Conservation (phyloP, 2,888 invertebrate species). For the Pachymerium ferrugineum region DNA sequence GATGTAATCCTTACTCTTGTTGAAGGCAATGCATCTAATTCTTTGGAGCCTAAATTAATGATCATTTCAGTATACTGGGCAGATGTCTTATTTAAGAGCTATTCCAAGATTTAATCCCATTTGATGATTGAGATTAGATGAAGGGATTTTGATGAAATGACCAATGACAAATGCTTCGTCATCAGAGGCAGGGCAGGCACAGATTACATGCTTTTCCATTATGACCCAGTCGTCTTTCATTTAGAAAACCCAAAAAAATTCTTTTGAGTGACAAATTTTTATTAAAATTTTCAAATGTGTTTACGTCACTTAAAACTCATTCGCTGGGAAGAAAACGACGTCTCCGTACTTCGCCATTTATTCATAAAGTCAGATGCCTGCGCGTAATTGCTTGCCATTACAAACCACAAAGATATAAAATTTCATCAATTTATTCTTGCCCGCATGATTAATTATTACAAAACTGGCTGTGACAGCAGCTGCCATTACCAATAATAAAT, state of each 20-base stretch:
- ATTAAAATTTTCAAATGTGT: not conserved
- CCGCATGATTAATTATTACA: conserved; percentile 18
- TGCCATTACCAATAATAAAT: conserved; percentile 17
- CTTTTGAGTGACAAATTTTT: not conserved
- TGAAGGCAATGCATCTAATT: not conserved
- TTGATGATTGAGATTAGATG: not conserved
- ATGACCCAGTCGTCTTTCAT: too few species aligned
- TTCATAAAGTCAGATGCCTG: conserved; percentile 14
- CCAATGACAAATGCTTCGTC: not conserved
- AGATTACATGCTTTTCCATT: not conserved
- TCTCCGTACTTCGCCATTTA: not conserved
- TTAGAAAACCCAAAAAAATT: not conserved
- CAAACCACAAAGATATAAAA: conserved; percentile 13
- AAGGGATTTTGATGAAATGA: conserved; percentile 10
- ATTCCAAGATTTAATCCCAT: not conserved
- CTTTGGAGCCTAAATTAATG: not conserved
- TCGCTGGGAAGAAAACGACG: not conserved
- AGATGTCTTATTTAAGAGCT: not conserved
- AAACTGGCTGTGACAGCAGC: conserved; percentile 21
- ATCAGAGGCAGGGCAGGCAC: not conserved
- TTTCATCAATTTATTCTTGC: conserved; percentile 18
- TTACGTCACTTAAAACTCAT: not conserved
- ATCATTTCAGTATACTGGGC: not conserved
- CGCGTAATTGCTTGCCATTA: conserved; percentile 10
- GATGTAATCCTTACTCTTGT: conserved; percentile 6